Base-by-base conservation (phyloP, 2,888 invertebrate genomes). In the Drosophila longiperda region DNA sequence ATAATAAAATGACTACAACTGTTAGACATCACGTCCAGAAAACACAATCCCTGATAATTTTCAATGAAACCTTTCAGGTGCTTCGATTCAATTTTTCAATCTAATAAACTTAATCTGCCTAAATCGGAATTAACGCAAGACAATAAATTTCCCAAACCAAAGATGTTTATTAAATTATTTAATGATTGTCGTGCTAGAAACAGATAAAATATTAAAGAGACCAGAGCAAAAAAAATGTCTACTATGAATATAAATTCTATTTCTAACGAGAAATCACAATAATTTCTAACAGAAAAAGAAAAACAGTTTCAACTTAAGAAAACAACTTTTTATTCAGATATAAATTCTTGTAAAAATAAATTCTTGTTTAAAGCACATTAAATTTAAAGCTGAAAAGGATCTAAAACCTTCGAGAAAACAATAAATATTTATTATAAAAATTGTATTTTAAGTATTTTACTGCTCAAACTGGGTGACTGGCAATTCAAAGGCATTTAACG, bases 381-480 rank as follows among this genome's bases (percentile, higher is more conserved):
- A 48, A 48, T 23, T 23, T 8, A 50, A 50, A 29, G 17, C 50
- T n/a, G 29, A 1, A 8, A 8, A 17, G 17, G 17, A 20, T 8
- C 54, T 20, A 29, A 53, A 23, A 34, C 3, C 26, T 45, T 12
- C 12, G 12, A 15, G 9, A 5, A 32, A 42, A 32, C 9, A 4
- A 36, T 40, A 23, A 17, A 23, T 53, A 36, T 9, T 26, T 36
- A 26, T 36, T 36, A 54, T 36, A n/a, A 36, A 34, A 53, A 53
- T 60, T 29, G 15, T 17, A 6, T 60, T 20, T 26, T 34, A 52
- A 61, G 32, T 8, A 23, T 61, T 40, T 58, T 8, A 20, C 38
- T 23, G 36, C 59, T 32, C 12, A 23, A 45, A 32, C 11, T 4
- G 20, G 3, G 6, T 48, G 17, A 49, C 45, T 45, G 45, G 5